Evolutionary conservation across 2,797 vertebrate species (phyloP).

Genomic region (Hafferia zeledoni): DNA sequence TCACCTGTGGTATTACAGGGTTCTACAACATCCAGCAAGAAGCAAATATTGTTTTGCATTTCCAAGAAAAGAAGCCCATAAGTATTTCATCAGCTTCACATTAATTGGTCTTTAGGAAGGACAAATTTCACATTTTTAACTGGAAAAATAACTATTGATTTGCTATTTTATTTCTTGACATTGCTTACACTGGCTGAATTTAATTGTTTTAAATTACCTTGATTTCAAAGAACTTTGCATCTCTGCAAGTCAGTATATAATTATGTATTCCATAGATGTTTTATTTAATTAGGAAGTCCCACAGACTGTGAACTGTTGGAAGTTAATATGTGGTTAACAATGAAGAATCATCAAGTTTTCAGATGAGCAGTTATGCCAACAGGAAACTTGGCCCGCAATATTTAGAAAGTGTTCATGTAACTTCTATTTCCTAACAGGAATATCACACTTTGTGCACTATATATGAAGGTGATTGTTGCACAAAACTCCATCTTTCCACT

Average conservation of each 20-base stretch:
- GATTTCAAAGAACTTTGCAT: background rate
- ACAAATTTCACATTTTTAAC: background rate
- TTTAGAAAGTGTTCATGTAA: background rate
- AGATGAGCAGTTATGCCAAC: background rate
- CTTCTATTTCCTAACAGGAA: background rate
- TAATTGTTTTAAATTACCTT: background rate
- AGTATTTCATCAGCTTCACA: background rate
- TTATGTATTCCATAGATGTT: background rate
- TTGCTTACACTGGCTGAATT: background rate
- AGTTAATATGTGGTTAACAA: background rate
- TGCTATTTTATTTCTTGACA: background rate
- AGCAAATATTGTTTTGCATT: background rate
- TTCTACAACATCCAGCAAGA: background rate
- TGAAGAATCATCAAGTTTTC: background rate
- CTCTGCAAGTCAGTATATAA: background rate
- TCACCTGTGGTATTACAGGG: background rate
- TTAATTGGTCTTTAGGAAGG: background rate
- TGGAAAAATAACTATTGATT: background rate
- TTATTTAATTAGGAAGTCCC: background rate
- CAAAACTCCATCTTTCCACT: background rate
- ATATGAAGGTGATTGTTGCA: background rate
- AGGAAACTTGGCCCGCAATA: background rate
- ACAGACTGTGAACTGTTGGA: background rate
- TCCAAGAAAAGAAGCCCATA: background rate
- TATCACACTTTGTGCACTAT: background rate